phyloP scores from a whole-genome alignment of 1,140 invertebrate species.

The Samia ricini region DNA sequence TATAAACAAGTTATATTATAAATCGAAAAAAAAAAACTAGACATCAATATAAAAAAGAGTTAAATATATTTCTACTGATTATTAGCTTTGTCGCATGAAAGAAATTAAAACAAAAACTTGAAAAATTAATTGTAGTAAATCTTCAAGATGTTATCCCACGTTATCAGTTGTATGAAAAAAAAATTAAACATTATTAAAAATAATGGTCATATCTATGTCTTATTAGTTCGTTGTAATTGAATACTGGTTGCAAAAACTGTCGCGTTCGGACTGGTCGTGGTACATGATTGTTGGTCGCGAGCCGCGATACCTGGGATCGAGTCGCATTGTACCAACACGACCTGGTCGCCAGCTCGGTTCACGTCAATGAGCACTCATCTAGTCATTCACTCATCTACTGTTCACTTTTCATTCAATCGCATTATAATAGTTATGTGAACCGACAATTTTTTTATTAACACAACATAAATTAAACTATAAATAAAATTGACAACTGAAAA shows the following conservation, averaged over 20 bases:
- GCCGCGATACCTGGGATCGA: constrained; percentile 48
- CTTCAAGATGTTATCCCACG: no score
- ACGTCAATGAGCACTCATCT: constrained; percentile 4
- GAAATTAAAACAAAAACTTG: no score
- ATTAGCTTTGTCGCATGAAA: no score
- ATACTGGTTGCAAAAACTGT: constrained; percentile 55
- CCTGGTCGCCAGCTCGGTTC: constrained; percentile 5
- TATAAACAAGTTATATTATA: no score
- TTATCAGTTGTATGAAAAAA: no score
- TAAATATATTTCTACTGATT: no score
- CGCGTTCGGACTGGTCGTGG: constrained; percentile 57
- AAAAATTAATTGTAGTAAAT: no score
- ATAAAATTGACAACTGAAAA: no score
- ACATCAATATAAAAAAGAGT: no score
- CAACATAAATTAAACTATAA: no score
- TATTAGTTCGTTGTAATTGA: constrained; percentile 22
- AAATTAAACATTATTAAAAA: not conserved
- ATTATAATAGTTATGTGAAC: not conserved
- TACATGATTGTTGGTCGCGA: constrained; percentile 41
- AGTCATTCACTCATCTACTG: not conserved
- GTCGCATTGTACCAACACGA: constrained; percentile 23
- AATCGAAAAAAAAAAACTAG: no score
- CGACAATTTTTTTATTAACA: no score
- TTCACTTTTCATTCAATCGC: not conserved
- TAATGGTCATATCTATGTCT: constrained; percentile 28